Base-by-base conservation (phyloP, 2,888 invertebrate genomes). In the Cryptus viduatorius region DNA sequence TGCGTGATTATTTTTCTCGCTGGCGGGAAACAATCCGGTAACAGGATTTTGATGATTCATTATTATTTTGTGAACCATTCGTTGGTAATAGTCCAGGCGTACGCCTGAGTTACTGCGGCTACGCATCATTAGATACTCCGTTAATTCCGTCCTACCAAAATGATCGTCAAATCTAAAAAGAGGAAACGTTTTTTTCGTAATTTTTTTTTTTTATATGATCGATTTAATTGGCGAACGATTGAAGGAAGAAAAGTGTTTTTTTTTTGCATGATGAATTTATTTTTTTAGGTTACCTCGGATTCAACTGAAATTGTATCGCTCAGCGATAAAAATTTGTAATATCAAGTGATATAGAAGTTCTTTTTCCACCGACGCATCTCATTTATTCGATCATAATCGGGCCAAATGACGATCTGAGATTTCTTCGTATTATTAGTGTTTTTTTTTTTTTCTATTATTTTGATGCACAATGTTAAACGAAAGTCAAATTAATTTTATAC, bases 1-100 rank as follows among this genome's bases (percentile, higher is more conserved):
- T 0, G 99, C 99, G 94, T 99, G 99, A 82, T 97, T 96, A 92
- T 97, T 98, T 4, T 96, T 96, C 59, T 96, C 95, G 90, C 97
- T 98, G 7, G 98, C 98, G 71, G 99, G 98, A 92, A 99, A 97
- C 78, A 99, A 95, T 12, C 99, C 99, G 59, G 99, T 99, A 0
- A 99, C 98, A 37, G 99, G 98, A 94, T 99, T 98, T 95, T 99
- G 97, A 93, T 99, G 97, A 88, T 96, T 96, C 95, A 99, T 96
- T 91, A 99, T 99, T 87, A 99, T 96, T 93, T 97, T 98, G 90
- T 98, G 98, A 42, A 99, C 98, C 87, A 99, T 96, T 89, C 99
- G 96, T 93, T 99, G 98, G 93, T 99, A 99, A 93, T 98, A 98
- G 94, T 99, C 99, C 94, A 99, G 95, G 80, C 99, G 97, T 87